Evolutionary conservation across 2,113 vertebrate genomes (phyloP).

Genomic region (Atractosteus spatula): DNA sequence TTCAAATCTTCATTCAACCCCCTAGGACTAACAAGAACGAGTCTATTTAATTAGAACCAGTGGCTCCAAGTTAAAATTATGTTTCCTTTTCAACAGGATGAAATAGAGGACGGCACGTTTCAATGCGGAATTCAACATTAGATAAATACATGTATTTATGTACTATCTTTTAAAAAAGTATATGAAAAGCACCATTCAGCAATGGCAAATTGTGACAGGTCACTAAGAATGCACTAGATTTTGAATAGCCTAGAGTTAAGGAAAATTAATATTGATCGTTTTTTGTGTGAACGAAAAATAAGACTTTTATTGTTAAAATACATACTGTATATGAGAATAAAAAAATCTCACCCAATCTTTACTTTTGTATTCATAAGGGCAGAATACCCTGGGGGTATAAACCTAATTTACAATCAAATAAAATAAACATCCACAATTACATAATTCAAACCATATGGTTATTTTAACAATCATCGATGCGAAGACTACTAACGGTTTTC

Average conservation of each 20-base stretch:
- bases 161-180: no score
- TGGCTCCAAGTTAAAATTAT: conserved; percentile 23
- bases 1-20: conserved; percentile 41
- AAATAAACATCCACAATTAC: conserved; percentile 19
- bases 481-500: not conserved
- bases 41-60: conserved; percentile 54
- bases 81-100: conserved; percentile 27
- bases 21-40: conserved; percentile 36
- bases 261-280: not conserved
- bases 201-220: no score
- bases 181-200: no score
- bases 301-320: not conserved
- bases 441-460: conserved; percentile 5
- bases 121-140: no score
- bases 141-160: no score
- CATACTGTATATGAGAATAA: not conserved
- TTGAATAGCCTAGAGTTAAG: not conserved
- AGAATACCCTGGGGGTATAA: not conserved
- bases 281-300: not conserved
- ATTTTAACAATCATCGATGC: conserved; percentile 2
- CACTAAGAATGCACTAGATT: no score
- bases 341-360: not conserved
- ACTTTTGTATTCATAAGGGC: not conserved
- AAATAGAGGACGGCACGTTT: not conserved
- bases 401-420: conserved; percentile 14